Base-by-base conservation (phyloP, 2,113 vertebrate genomes). In the Cryptomyrus ogoouensis region DNA sequence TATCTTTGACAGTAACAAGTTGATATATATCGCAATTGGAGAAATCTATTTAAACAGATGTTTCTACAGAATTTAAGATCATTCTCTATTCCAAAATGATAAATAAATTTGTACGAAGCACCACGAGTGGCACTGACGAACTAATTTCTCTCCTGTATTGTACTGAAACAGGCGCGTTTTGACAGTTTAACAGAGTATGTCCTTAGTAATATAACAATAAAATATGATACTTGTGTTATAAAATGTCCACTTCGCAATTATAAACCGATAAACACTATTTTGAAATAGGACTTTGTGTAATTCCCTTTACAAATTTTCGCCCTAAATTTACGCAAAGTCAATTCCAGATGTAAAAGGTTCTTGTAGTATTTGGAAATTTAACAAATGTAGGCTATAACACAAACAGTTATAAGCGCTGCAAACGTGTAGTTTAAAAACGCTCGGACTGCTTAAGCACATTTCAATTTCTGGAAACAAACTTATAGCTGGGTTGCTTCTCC, bases 71-170 rank as follows among this genome's bases (percentile, higher is more conserved):
- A 95, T 96, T 96, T 94, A 95, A 96, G 94, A 95, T 94, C 95
- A 96, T 95, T 95, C 94, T 96, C 94, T 96, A 96, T 95, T 95
- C 95, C 94, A 94, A 96, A 96, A 96, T 95, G 94, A 94, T 94
- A 94, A 97, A 97, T 97, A 96, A 97, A 97, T 97, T 97, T 96
- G 94, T 96, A 96, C 88, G 92, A 96, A 96, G 95, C 91, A 91
- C 88, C 83, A 58, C 19, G 53, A 58, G 27, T 52, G 89, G 56
- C 77, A 17, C 35, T 19, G 47, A 88, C 87, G 53, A 53, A 35
- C 39, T 66, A 31, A 24, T 35, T 53, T 88, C 56, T 44, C 52
- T 62, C n/a, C 13, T 52, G 85, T 87, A 31, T 47, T 87, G 24
- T 52, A 87, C 49, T 31, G 24, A 87, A 31, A 5, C 49, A 53